A percentile compares a stretch with the other conserved stretches of the same genome.
These are phyloP conservation scores for Orientallactaga bullata DNA, from an alignment of 2,113 vertebrate genomes.

Conservation along the genomic window DNA sequence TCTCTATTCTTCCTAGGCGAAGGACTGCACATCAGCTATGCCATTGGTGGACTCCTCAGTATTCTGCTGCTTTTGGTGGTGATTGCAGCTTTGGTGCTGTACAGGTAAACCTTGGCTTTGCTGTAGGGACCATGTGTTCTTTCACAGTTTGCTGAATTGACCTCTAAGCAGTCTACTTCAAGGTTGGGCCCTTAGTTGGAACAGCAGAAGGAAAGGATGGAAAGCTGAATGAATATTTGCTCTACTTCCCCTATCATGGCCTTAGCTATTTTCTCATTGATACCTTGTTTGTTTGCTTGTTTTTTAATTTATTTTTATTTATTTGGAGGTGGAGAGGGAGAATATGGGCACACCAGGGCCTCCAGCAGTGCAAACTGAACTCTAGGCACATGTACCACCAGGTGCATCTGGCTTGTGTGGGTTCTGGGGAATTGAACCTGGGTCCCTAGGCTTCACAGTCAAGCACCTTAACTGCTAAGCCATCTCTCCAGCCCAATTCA, in stretches of 20 bases:
- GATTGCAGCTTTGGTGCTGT: constrained; percentile 94
- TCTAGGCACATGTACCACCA: too few relatives aligned
- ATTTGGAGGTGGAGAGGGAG: too few relatives aligned
- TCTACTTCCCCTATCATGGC: background rate
- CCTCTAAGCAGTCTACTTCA: background rate
- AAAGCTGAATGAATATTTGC: background rate
- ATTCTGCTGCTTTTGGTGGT: constrained; percentile 94
- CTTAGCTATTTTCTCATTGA: background rate
- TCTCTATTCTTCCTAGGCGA: constrained; percentile 88
- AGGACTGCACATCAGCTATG: constrained; percentile 95
- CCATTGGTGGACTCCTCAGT: constrained; percentile 95
- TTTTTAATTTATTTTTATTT: too few relatives aligned
- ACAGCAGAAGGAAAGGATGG: background rate
- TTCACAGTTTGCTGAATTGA: background rate
- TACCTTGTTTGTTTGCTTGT: too few relatives aligned
- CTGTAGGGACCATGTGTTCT: background rate
- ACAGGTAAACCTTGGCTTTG: constrained; percentile 89
- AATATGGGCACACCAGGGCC: too few relatives aligned
- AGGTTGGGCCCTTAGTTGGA: background rate
- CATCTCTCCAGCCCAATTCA: background rate
- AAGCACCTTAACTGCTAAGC: too few relatives aligned
- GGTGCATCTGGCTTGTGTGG: too few relatives aligned
- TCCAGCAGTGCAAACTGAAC: too few relatives aligned
- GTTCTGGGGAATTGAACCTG: too few relatives aligned
- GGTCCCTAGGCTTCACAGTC: too few relatives aligned